Conservation (phyloP, 2,797 vertebrate genomes). For the Astyanax mexicanus region DNA sequence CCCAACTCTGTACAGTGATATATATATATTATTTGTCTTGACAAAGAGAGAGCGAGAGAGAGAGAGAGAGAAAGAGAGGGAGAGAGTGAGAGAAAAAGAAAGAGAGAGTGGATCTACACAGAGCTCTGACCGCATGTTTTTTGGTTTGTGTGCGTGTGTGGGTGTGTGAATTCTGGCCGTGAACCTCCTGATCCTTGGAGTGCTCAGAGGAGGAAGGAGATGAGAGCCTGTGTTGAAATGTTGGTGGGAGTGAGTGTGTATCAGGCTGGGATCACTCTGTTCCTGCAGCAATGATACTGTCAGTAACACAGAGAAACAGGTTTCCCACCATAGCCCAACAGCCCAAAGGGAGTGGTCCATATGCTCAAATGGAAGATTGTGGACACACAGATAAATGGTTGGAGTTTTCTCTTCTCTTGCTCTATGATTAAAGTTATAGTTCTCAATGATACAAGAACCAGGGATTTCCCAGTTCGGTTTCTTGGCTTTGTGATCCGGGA, state of each 20-base stretch:
- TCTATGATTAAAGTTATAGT: background rate
- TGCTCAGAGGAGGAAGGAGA: slow-evolving; percentile 35
- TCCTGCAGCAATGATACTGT: slow-evolving; percentile 5
- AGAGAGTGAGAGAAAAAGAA: background rate
- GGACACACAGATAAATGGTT: slow-evolving; percentile 3
- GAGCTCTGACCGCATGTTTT: slow-evolving; percentile 20
- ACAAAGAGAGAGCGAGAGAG: background rate
- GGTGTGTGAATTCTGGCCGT: slow-evolving; percentile 45
- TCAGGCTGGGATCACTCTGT: background rate
- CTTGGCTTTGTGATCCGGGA: no score
- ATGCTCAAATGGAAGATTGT: slow-evolving; percentile 17
- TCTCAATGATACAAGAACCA: slow-evolving; percentile 11
- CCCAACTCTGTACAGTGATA: background rate
- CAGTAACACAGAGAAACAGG: slow-evolving; percentile 7
- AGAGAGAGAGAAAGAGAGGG: background rate
- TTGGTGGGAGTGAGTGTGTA: slow-evolving; percentile 24
- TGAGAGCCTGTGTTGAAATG: slow-evolving; percentile 29
- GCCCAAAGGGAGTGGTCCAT: slow-evolving; percentile 37
- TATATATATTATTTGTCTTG: slow-evolving; percentile 15
- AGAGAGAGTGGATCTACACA: background rate
- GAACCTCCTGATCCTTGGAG: slow-evolving; percentile 38
- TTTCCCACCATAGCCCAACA: slow-evolving; percentile 4
- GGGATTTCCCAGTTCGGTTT: no score
- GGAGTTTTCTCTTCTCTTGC: background rate
- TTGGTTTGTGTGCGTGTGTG: slow-evolving; percentile 27